Evolutionary conservation across 2,888 invertebrate genomes (phyloP).

Genomic region (Amblyjoppa fuscipennis): DNA sequence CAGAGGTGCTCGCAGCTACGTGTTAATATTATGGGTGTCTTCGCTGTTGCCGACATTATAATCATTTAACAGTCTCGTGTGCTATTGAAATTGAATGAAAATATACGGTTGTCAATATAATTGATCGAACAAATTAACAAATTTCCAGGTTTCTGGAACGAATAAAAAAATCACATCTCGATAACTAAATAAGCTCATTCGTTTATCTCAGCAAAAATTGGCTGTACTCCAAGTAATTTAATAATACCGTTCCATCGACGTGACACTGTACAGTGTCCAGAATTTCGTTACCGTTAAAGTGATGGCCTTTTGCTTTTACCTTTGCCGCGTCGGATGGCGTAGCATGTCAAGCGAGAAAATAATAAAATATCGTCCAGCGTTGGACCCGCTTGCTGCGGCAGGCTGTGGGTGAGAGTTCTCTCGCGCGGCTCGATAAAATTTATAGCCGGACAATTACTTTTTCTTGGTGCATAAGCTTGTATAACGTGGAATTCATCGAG

Average conservation of each 20-base stretch:
- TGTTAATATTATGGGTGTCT: background rate
- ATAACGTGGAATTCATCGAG: slow-evolving; percentile 45
- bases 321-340: slow-evolving; percentile 44
- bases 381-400: slow-evolving; percentile 40
- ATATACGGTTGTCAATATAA: no score
- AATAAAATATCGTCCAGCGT: slow-evolving; percentile 65
- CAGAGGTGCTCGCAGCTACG: background rate
- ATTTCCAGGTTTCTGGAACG: no score
- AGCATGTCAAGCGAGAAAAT: slow-evolving; percentile 54
- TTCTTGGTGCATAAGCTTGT: slow-evolving; percentile 63
- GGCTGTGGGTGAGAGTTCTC: slow-evolving; percentile 46
- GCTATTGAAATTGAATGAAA: no score
- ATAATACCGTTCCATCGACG: slow-evolving; percentile 55
- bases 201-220: background rate
- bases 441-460: slow-evolving; percentile 67
- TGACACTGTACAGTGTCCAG: slow-evolving; percentile 39
- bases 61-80: no score
- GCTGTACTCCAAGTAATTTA: slow-evolving; percentile 58
- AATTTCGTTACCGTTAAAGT: slow-evolving; percentile 63
- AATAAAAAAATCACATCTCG: background rate
- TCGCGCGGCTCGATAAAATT: slow-evolving; percentile 61
- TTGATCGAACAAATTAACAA: no score
- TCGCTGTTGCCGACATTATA: no score
- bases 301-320: slow-evolving; percentile 60
- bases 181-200: background rate